Evolutionary conservation across 2,113 vertebrate species (phyloP).

Genomic region (Cyanoramphus novaezelandiae): DNA sequence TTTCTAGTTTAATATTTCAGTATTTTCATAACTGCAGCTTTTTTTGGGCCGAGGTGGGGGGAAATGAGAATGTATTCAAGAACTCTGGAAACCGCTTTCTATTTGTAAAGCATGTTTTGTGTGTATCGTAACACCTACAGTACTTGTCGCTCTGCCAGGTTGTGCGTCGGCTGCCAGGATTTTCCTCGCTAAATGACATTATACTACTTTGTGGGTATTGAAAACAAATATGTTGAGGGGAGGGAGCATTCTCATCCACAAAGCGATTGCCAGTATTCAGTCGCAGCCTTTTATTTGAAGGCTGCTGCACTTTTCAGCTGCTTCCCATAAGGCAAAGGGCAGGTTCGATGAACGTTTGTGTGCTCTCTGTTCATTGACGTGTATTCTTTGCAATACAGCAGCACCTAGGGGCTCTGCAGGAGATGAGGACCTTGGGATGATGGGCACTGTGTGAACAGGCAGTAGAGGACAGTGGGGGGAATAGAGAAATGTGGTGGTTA

Average conservation of each 20-base stretch:
- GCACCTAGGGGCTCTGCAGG: constrained; percentile 2
- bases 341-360: not conserved
- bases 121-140: constrained; percentile 66
- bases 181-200: constrained; percentile 48
- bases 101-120: constrained; percentile 77
- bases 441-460: rapidly evolving
- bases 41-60: constrained; percentile 74
- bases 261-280: not conserved
- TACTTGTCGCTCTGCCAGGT: constrained; percentile 51
- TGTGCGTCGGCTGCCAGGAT: constrained; percentile 6
- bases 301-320: not conserved
- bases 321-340: not conserved
- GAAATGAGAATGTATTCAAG: constrained; percentile 76
- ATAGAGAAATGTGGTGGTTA: not conserved
- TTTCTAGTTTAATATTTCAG: constrained; percentile 75
- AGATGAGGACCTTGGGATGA: not conserved
- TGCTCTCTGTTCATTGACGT: not conserved
- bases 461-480: not conserved
- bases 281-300: not conserved
- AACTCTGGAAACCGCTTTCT: constrained; percentile 75
- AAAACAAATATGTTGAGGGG: constrained; percentile 59
- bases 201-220: constrained; percentile 33
- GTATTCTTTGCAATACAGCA: constrained; percentile 45
- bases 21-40: constrained; percentile 77
- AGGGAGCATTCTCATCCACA: constrained; percentile 15